Base-by-base conservation (phyloP, 2,888 invertebrate species). In the Neria commutata region DNA sequence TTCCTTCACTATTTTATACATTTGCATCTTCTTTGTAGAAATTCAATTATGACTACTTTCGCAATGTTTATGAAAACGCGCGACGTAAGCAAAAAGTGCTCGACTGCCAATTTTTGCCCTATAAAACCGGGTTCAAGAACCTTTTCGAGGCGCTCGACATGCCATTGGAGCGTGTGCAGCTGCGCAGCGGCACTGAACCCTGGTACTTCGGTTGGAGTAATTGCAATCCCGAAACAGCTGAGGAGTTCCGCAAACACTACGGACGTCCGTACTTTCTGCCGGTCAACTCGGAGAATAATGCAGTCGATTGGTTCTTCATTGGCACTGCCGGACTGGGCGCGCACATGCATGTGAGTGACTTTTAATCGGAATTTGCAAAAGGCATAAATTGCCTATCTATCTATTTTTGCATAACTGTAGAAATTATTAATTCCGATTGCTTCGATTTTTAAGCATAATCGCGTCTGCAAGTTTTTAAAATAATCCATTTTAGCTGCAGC, bases 261-360 rank as follows among this genome's bases (percentile, higher is more conserved):
- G 83, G 84, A 1, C 84, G 90, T 29, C 97, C 97, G 0, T 96
- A 97, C 77, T 98, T 98, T 80, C 84, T 98, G 52, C 96, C 97
- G 0, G 82, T 81, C 33, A 87, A 88, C 0, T 91, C 97, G 0
- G 96, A 97, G 80, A 92, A 91, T 71, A 92, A 94, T 72, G 91
- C 90, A 62, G 88, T 93, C 0, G 96, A 95, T 81, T 98, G 97
- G 97, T 91, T 98, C 69, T 98, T 98, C 79, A 97, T 98, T 91
- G 98, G 98, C 1, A 94, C 92, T 26, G 90, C 94, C 0, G 97
- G 97, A 1, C 88, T 92, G 73, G 98, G 98, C 0, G 97, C 97
- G 0, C 93, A 95, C 71, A 91, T 98, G 91, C 98, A 98, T 80
- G 96, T 96, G 80, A 65, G 76, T 68, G 16, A n/a, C 11, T 29